These are phyloP conservation scores for Barbus barbus DNA, from an alignment of 2,113 vertebrate genomes.

Conservation along the genomic window DNA sequence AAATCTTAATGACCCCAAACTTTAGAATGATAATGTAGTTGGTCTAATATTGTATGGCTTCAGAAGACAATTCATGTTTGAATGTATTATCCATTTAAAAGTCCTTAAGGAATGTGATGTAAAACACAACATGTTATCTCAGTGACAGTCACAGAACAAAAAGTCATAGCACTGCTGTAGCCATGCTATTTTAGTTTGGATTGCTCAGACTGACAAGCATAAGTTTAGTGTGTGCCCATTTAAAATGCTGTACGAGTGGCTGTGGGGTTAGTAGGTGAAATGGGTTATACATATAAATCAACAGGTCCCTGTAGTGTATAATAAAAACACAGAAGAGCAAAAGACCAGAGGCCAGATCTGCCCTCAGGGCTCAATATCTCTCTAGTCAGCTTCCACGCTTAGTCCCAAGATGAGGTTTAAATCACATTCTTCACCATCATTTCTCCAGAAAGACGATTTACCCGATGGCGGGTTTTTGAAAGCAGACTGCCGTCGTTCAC, in stretches of 20 bases:
- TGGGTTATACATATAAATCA: slow-evolving; percentile 26
- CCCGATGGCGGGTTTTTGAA: slow-evolving; percentile 65
- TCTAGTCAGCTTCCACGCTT: slow-evolving; percentile 62
- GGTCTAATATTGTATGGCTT: too few species aligned
- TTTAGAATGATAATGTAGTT: too few species aligned
- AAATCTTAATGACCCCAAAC: too few species aligned
- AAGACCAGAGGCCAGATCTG: slow-evolving; percentile 63
- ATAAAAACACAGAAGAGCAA: slow-evolving; percentile 63
- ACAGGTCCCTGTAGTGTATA: slow-evolving; percentile 54
- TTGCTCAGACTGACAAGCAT: slow-evolving; percentile 18
- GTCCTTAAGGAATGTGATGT: too few species aligned
- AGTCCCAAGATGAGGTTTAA: slow-evolving; percentile 69
- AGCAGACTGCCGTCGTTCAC: slow-evolving; percentile 62
- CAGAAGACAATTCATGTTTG: too few species aligned
- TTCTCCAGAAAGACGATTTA: slow-evolving; percentile 71
- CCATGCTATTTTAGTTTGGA: neutral
- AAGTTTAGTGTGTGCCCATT: slow-evolving; percentile 40
- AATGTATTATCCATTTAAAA: too few species aligned
- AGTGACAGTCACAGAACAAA: neutral
- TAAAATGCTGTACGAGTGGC: slow-evolving; percentile 29
- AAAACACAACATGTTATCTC: too few species aligned
- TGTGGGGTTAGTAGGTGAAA: slow-evolving; percentile 2
- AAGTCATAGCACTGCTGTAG: neutral
- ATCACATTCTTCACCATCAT: slow-evolving; percentile 66
- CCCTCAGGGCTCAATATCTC: slow-evolving; percentile 70